A percentile compares a stretch with the other conserved stretches of the same genome.
Evolutionary conservation across 2,797 vertebrate species (phyloP).

Genomic region (Danionella dracula): DNA sequence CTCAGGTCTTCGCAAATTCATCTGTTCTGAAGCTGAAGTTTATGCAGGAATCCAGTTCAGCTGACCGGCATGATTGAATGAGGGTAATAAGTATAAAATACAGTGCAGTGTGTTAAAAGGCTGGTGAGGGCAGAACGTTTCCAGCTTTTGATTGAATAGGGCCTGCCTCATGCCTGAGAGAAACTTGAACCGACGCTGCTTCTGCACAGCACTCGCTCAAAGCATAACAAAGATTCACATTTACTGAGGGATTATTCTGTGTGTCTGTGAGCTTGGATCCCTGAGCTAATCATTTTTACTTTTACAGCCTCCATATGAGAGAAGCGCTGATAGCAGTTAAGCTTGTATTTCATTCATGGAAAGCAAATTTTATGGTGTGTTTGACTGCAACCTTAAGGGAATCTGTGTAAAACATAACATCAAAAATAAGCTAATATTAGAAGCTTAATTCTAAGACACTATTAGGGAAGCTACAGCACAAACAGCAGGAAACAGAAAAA

Average conservation of each 20-base stretch:
- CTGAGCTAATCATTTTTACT: conserved; percentile 40
- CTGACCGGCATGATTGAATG: conserved; percentile 7
- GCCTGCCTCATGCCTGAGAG: conserved; percentile 32
- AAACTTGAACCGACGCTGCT: conserved; percentile 13
- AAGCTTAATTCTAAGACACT: too few species aligned
- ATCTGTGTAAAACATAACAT: neutral
- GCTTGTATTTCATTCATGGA: conserved; percentile 15
- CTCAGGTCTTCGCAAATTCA: neutral
- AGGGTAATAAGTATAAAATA: conserved; percentile 16
- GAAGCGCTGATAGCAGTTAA: conserved; percentile 8
- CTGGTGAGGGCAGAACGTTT: neutral
- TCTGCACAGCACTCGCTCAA: conserved; percentile 32
- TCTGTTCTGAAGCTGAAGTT: conserved; percentile 8
- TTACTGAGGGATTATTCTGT: conserved; percentile 48
- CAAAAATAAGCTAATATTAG: neutral
- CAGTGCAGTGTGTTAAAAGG: neutral
- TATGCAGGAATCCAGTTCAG: neutral
- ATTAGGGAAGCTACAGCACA: too few species aligned
- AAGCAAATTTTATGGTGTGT: neutral
- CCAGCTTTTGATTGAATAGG: conserved; percentile 16
- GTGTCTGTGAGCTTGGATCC: conserved; percentile 13
- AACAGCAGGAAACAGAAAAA: too few species aligned
- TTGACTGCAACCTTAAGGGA: neutral
- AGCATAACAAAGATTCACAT: conserved; percentile 51
- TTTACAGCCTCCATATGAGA: conserved; percentile 5